Evolutionary conservation across 2,888 invertebrate genomes (phyloP), one percentile per base, ranked within the genome.

Genomic region (Ectobius pallidus): DNA sequence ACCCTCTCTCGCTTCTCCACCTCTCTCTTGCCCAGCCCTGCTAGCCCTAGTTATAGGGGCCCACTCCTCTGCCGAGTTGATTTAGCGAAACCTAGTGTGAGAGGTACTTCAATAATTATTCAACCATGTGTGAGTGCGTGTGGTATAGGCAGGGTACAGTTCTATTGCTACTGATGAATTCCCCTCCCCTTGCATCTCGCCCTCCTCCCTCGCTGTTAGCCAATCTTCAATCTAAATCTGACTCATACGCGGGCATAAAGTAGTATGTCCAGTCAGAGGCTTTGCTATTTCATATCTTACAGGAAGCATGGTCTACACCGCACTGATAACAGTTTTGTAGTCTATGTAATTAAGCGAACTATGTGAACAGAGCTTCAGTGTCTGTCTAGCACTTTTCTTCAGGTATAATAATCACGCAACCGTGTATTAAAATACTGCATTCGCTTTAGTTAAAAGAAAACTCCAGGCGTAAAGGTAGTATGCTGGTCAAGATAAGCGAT

Each of bases 11-110:
- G 14, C 32, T 61, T 75, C 70, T 74, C 70, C 75, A 74, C 71
- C 77, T 76, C 75, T 73, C 76, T 63, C 73, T 74, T 72, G 75
- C 72, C 63, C 39, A 72, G 76, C 76, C 73, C 75, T 72, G 65
- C 73, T 75, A 76, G 69, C 65, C 71, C 55, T 52, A 70, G 42
- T 42, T 42, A 39, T 52, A 55, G 46, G 67, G 46, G 67, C 69
- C 34, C 63, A 11, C 39, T 22, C 20, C n/a, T 18, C 39, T 32
- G 68, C 55, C 69, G 67, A 55, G 67, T 67, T 68, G 72, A 67
- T 61, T 67, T 46, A 68, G 72, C 67, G 67, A 72, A 46, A 61
- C 55, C 67, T 67, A 30, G 72, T 68, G 68, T 67, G 68, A 65
- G 65, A 65, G 71, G 52, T 65, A 49, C 71, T 71, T 71, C 71